Conservation (phyloP, 2,113 vertebrate genomes). For the Bubalus kerabau region DNA sequence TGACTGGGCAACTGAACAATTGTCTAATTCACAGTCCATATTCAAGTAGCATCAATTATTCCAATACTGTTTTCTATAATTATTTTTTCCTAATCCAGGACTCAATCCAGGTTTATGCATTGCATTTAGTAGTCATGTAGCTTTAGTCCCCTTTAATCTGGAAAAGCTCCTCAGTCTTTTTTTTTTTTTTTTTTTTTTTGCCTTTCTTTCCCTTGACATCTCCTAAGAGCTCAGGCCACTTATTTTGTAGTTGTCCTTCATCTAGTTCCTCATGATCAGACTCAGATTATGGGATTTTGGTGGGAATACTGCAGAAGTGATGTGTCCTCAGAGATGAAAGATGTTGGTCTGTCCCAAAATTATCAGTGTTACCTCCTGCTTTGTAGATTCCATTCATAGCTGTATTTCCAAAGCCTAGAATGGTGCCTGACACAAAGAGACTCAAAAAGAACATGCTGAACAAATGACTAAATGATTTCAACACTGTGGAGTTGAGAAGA, state of each 20-base stretch:
- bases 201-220: background rate
- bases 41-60: background rate
- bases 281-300: too few relatives aligned
- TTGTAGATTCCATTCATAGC: background rate
- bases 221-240: background rate
- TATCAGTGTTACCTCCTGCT: background rate
- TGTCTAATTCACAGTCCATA: background rate
- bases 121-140: background rate
- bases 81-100: background rate
- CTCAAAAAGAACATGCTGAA: background rate
- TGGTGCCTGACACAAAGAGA: background rate
- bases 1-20: background rate
- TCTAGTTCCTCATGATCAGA: too few relatives aligned
- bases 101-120: background rate
- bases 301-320: too few relatives aligned
- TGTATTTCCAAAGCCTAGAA: background rate
- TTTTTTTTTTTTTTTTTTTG: background rate
- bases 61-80: background rate
- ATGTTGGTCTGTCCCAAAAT: background rate
- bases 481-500: background rate
- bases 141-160: background rate
- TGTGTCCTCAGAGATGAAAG: too few relatives aligned
- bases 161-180: background rate
- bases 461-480: background rate
- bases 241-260: background rate